Evolutionary conservation across 2,888 invertebrate genomes (phyloP).

Genomic region (Ichneumoninae sp.): DNA sequence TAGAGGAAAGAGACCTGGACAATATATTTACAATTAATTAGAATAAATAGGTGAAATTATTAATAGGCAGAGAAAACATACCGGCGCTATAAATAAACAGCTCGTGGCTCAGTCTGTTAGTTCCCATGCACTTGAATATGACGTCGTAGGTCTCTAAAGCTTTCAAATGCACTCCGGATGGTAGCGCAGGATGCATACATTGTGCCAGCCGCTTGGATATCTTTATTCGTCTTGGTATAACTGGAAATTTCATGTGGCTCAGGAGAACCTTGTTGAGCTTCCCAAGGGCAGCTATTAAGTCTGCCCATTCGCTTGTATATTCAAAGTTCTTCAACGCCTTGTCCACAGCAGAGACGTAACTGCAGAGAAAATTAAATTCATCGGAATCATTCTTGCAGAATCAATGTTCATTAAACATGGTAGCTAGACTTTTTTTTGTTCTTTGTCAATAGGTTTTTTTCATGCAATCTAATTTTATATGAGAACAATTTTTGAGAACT

Average conservation of each 20-base stretch:
- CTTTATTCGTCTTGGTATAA: slow-evolving; percentile 94
- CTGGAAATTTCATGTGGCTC: slow-evolving; percentile 92
- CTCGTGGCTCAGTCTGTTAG: slow-evolving; percentile 91
- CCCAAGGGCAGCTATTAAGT: slow-evolving; percentile 94
- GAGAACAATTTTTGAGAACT: not conserved
- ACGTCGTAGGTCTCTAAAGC: slow-evolving; percentile 96
- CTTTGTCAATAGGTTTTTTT: not conserved
- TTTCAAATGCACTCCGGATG: slow-evolving; percentile 96
- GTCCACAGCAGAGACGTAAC: slow-evolving; percentile 92
- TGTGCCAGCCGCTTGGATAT: slow-evolving; percentile 96
- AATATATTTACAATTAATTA: not conserved
- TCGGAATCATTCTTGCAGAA: not conserved
- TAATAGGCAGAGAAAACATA: slow-evolving; percentile 75
- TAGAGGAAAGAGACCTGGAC: slow-evolving; percentile 93
- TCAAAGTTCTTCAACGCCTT: slow-evolving; percentile 96
- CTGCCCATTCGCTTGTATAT: slow-evolving; percentile 97
- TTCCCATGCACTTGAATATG: slow-evolving; percentile 95
- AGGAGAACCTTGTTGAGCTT: slow-evolving; percentile 95
- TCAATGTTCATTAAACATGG: no score
- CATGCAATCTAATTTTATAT: slow-evolving; percentile 31
- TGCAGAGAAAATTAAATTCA: slow-evolving; percentile 71
- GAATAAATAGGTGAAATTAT: not conserved
- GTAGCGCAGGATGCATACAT: slow-evolving; percentile 96
- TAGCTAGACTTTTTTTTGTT: not conserved
- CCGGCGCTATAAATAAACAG: slow-evolving; percentile 93